These are phyloP conservation scores for Ciconia nigra DNA, from an alignment of 2,797 vertebrate genomes.

Conservation along the genomic window DNA sequence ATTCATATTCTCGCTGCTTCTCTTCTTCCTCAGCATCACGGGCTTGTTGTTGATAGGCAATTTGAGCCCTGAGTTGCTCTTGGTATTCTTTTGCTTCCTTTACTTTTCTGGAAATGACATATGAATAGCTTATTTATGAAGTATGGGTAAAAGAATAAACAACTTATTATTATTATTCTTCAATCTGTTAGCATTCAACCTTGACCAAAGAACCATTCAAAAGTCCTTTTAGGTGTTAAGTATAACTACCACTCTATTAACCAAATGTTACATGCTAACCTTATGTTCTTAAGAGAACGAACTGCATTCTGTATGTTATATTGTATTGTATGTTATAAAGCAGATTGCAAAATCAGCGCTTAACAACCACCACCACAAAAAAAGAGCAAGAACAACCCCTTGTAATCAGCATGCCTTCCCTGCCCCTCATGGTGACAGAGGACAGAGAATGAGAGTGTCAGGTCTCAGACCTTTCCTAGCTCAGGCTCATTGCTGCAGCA, in stretches of 20 bases:
- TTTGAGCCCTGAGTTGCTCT: constrained; percentile 81
- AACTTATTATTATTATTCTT: neutral
- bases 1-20: constrained; percentile 70
- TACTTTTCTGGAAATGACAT: constrained; percentile 66
- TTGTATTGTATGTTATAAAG: neutral
- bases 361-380: neutral
- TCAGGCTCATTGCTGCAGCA: neutral
- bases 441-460: neutral
- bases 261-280: neutral
- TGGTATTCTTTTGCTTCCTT: constrained; percentile 66
- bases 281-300: neutral
- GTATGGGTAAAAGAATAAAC: neutral
- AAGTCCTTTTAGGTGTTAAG: neutral
- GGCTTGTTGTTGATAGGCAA: constrained; percentile 66
- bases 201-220: neutral
- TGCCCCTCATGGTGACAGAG: neutral
- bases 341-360: neutral
- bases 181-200: neutral
- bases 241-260: neutral
- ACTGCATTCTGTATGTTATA: neutral
- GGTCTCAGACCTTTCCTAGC: neutral
- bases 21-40: constrained; percentile 63
- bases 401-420: neutral
- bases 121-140: neutral
- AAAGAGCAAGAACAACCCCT: neutral